A percentile compares a stretch with the other conserved stretches of the same genome.
Conservation (phyloP, 2,113 vertebrate genomes). For the Rhinolophus ferrumequinum region DNA sequence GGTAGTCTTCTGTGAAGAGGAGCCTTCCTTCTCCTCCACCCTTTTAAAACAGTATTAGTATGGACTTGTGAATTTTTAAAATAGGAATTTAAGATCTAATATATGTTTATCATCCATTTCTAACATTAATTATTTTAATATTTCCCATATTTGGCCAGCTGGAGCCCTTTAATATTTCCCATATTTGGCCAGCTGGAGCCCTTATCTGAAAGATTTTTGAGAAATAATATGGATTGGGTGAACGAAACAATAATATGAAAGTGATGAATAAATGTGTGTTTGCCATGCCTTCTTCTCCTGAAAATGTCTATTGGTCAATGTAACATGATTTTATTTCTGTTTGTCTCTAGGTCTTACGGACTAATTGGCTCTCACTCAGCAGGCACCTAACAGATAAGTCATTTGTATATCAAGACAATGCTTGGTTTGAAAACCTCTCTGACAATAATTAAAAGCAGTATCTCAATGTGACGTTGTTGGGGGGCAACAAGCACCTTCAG, state of each 20-base stretch:
- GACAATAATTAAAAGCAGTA: constrained; percentile 42
- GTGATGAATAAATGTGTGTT: background rate
- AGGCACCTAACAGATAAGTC: constrained; percentile 64
- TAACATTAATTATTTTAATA: background rate
- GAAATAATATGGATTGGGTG: background rate
- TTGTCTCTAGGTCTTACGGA: constrained; percentile 79
- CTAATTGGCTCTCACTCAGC: constrained; percentile 72
- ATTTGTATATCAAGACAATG: constrained; percentile 19
- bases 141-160: background rate
- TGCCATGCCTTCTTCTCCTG: background rate
- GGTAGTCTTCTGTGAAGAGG: background rate
- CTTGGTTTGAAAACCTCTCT: constrained; percentile 28
- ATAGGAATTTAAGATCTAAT: background rate
- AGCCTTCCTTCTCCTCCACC: background rate
- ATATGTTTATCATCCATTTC: background rate
- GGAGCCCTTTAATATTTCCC: background rate
- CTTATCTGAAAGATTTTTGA: background rate
- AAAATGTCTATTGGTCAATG: background rate
- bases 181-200: background rate
- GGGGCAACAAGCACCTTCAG: constrained; percentile 39
- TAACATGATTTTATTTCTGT: background rate
- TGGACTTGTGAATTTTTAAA: background rate
- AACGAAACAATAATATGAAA: background rate
- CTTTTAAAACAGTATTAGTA: background rate
- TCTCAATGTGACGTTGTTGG: constrained; percentile 67